Base-by-base conservation (phyloP, 2,797 vertebrate genomes). In the Poeciliopsis infans region DNA sequence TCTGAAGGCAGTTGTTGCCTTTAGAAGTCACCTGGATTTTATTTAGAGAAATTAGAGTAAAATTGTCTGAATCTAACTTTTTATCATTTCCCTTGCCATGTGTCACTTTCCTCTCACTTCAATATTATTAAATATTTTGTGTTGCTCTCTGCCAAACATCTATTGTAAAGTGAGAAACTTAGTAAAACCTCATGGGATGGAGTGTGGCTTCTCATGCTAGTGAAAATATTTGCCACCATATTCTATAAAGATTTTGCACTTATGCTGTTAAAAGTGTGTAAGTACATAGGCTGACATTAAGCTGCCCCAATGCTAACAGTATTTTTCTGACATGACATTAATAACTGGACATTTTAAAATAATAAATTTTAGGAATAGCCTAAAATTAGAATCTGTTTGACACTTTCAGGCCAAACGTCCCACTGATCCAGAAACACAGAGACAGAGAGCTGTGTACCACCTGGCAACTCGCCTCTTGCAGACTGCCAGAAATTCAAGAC, bases 381-480 rank as follows among this genome's bases (percentile, higher is more conserved):
- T n/a, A 39, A 13, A 76, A 7, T 43, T 5, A 4, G 16, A 11
- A 20, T 82, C 76, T 82, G n/a, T 72, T 85, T 87, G 73, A 49
- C 80, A 91, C 89, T 86, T 92, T 76, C 85, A 98, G 98, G 94
- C 96, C 82, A 96, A 94, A 83, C 96, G 97, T 91, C 95, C 93
- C 1, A 96, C 92, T 84, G 95, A 96, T 80, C 96, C 96, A n/a
- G 96, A 96, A 86, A 95, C 94, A 70, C 85, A 95, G 85, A 93
- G 90, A 79, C 93, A 97, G 86, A 96, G 94, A 91, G 97, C 96
- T 16, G 90, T 95, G 25, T 97, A 98, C 92, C 97, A 93, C 80
- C 94, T 99, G 84, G 97, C 97, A 76, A 97, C 95, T 33, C 96
- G 96, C 75, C 94, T 99, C 82, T 78, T 97, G 86, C 98, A 99